A percentile compares a stretch with the other conserved stretches of the same genome.
Conservation (phyloP, 2,113 vertebrate species). For the Ictidomys tridecemlineatus region DNA sequence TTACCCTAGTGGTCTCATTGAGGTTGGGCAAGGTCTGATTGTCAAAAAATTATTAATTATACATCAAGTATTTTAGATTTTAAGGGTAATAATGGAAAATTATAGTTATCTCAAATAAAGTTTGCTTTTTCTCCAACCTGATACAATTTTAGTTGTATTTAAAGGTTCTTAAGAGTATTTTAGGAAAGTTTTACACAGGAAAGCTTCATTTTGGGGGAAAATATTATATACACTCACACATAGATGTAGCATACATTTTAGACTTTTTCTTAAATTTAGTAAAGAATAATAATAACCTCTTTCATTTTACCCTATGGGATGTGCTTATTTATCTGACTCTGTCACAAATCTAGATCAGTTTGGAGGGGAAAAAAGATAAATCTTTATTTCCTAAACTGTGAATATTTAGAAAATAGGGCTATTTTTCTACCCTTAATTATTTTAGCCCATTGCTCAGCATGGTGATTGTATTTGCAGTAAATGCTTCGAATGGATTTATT, state of each 20-base stretch:
- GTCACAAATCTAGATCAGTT: neutral
- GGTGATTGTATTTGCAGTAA: neutral
- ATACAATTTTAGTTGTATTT: neutral
- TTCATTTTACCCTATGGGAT: neutral
- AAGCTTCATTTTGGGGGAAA: neutral
- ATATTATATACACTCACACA: neutral
- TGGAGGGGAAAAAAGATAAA: neutral
- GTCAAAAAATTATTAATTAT: neutral
- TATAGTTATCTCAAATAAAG: neutral
- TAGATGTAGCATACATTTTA: neutral
- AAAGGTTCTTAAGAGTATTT: neutral
- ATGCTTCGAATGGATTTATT: neutral
- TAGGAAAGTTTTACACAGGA: neutral
- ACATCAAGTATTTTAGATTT: neutral
- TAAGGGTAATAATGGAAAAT: neutral
- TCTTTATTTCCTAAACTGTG: neutral
- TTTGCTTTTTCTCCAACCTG: neutral
- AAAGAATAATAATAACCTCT: neutral
- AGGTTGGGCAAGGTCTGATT: neutral
- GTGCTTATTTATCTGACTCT: slow-evolving; percentile 22
- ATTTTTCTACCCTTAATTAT: neutral
- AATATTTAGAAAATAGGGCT: neutral
- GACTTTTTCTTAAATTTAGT: neutral
- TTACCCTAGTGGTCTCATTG: neutral
- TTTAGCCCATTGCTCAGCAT: neutral